Base-by-base conservation (phyloP, 1,140 invertebrate species). In the Pseudomyrmex gracilis region DNA sequence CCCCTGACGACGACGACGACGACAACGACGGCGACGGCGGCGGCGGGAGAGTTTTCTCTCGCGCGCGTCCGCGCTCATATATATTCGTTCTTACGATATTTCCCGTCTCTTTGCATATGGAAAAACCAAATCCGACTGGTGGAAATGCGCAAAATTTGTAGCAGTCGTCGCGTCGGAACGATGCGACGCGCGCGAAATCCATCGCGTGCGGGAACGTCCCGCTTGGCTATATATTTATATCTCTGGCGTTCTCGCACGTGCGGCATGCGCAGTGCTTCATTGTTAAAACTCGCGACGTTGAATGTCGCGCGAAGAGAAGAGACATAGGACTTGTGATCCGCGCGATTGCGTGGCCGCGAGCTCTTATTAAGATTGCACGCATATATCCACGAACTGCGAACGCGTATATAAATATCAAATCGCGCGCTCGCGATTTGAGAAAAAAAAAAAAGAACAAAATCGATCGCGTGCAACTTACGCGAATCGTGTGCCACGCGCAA, bases 11-110 rank as follows among this genome's bases (percentile, higher is more conserved):
- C 20, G 15, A 5, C 34, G 34, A 34, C 34, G 47, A 34, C 34
- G 24, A 34, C 24, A 5, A 34, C 24, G 24, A 5, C 34, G 34
- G 0, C 34, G 34, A 34, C 24, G 24, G 0, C 24, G 24, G 24
- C 24, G 24, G 24, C 24, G 34, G 13, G 53, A 17, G 47, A 77
- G 49, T 73, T 83, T 83, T 57, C 73, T 45, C 60, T 17, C 15
- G 8, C 47, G 22, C 71, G 43, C 34, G n/a, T n/a, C 49, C 70
- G 49, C 47, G 22, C 34, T 5, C 34, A 34, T 61, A 74, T 22
- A 74, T 61, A 74, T 74, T 73, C 68, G 47, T 82, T 43, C 49
- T 74, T 82, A 61, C 70, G 57, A 61, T 74, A 73, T 55, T 63
- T 22, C 57, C 13, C 20, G 43, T 17, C 34, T 34, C 15, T 58